These are phyloP conservation scores for Cryptoprocta ferox DNA, from an alignment of 2,797 vertebrate species.

Conservation along the genomic window DNA sequence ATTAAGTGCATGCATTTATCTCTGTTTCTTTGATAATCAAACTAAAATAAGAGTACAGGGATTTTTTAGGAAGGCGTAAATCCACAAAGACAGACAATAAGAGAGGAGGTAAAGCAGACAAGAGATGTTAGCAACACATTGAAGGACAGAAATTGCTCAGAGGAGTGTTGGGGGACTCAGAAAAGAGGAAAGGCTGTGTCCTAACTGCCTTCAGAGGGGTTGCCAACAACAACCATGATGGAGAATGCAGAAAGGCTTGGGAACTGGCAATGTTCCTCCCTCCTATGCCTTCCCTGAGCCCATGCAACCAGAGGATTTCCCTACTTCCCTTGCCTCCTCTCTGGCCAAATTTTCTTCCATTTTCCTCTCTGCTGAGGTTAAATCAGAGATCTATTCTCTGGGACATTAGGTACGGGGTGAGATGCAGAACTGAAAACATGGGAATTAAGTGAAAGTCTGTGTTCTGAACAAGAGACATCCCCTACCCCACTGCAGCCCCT, in stretches of 20 bases:
- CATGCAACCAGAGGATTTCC: not conserved
- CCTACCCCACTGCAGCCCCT: not conserved
- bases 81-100: not conserved
- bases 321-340: not conserved
- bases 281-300: not conserved
- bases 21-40: constrained; percentile 24
- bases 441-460: not conserved
- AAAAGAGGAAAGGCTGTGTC: not conserved
- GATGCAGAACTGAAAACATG: not conserved
- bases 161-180: not conserved
- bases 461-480: not conserved
- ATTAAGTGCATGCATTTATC: not conserved
- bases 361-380: not conserved
- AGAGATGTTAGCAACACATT: not conserved
- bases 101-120: not conserved
- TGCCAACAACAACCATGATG: not conserved
- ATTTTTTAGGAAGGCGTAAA: not conserved
- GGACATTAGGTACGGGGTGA: not conserved
- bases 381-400: not conserved
- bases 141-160: not conserved
- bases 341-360: not conserved
- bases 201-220: not conserved
- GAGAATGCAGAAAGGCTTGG: not conserved
- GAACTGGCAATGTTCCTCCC: no score
- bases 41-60: not conserved